Base-by-base conservation (phyloP, 2,888 invertebrate genomes). In the Pseudococcus jackbeardsleyi region DNA sequence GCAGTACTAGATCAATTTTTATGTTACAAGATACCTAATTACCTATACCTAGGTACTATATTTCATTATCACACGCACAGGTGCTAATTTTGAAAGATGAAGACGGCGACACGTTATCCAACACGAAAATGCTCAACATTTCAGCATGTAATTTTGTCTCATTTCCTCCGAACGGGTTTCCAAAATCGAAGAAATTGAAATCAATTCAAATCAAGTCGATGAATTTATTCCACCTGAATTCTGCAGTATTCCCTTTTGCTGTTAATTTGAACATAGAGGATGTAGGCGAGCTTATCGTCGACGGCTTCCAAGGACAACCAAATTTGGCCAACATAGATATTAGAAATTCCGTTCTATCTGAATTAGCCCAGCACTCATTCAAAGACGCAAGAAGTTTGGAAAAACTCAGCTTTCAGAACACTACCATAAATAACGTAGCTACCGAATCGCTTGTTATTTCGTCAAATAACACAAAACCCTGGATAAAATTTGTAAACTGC, bases 131-230 rank as follows among this genome's bases (percentile, higher is more conserved):
- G 50, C 46, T 88, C 48, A 84, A 88, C n/a, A 88, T 88, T 64
- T 88, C 88, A 0, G 33, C 46, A 7, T 88, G 88, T 26, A 88
- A 64, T 48, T 88, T 85, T 33, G 48, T 88, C 46, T 88, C 88
- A 50, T 88, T 88, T 48, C 88, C 88, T 12, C 22, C 68, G n/a
- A 50, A 64, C 9, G 88, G 88, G 26, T 88, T 85, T 85, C 85
- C 84, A 48, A 88, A 88, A 72, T 64, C 84, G 6, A 88, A 88
- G n/a, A 88, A 85, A 33, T 17, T 88, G 50, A 88, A 85, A 72
- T 84, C 88, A 48, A 5, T 88, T 46, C 84, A 88, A 72, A 88
- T 88, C 33, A 84, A 82, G 42, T 39, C n/a, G 33, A 72, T 85
- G 85, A 46, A 46, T 11, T 50, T 88, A 50, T 68, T 88, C 26